Base-by-base conservation (phyloP, 2,888 invertebrate species). In the Dexiosoma caninum region DNA sequence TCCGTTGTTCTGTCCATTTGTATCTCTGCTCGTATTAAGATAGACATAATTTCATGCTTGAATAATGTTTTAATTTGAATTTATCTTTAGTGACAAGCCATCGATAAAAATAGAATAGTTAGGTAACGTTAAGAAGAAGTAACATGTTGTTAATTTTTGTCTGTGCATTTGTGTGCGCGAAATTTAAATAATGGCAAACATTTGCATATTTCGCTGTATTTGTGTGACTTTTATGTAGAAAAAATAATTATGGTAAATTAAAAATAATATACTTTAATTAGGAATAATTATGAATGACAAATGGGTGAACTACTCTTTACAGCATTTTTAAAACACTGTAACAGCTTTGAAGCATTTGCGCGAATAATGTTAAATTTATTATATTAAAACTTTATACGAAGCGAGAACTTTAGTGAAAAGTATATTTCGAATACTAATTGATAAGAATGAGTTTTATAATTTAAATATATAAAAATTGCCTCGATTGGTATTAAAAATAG, bases 51-150 rank as follows among this genome's bases (percentile, higher is more conserved):
- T 72, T 81, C 72, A 76, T 76, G 72, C 55, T 40, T 76, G 80
- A 76, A 81, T 71, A 72, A 81, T 76, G 35, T 62, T 76, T 72
- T 67, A 81, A 81, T 81, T 76, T 76, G 35, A 81, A 72, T 72
- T 81, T 76, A 72, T 81, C 55, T 72, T 60, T 71, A 76, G 66
- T 67, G 76, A 67, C 70, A 80, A 76, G 71, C n/a, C 35, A 80
- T 76, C 66, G 59, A 64, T 16, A 66, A 60, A 76, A 71, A 69
- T 53, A 59, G 44, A 64, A 35, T 30, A 62, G 21, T 46, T 37
- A 55, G 32, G n/a, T n/a, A n/a, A n/a, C 37, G 19, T 37, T 59
- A 49, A 49, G 46, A 51, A 40, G 16, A 51, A 40, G 5, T 51
- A 40, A 32, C 59, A 71, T 49, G 27, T 12, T 27, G 57, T 59